Conservation (phyloP, 2,113 vertebrate genomes). For the Garra rufa region DNA sequence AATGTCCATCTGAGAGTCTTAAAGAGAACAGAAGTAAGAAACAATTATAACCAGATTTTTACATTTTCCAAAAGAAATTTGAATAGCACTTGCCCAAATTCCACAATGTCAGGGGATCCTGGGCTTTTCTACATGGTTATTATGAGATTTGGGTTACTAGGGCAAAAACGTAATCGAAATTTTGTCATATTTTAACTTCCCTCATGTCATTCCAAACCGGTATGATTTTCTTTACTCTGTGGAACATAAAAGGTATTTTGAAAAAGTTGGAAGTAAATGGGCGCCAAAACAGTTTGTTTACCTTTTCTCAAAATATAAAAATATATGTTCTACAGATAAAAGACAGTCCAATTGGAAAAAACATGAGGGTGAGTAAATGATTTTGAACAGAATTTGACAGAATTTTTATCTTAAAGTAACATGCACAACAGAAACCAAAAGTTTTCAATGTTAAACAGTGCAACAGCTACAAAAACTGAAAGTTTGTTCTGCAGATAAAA, state of each 20-base stretch:
- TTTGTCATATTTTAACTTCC: too few species aligned
- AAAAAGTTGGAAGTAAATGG: not conserved
- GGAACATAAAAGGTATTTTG: too few species aligned
- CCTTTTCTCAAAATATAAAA: not conserved
- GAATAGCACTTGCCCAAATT: not conserved
- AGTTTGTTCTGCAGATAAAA: not conserved
- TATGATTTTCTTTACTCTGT: not conserved
- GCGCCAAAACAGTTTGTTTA: not conserved
- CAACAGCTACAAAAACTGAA: not conserved
- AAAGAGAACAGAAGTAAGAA: constrained; percentile 35
- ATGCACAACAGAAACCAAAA: not conserved
- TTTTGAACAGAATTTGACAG: not conserved
- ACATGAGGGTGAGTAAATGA: not conserved
- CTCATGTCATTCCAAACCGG: too few species aligned
- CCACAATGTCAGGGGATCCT: not conserved
- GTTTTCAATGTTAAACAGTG: not conserved
- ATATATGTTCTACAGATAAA: not conserved
- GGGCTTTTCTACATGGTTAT: not conserved
- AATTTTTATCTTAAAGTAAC: not conserved
- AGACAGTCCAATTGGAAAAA: not conserved
- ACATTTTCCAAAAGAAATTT: not conserved
- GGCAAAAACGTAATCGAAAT: too few species aligned
- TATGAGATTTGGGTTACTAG: too few species aligned
- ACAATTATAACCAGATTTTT: not conserved
- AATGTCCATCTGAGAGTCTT: constrained; percentile 79